Evolutionary conservation across 1,140 invertebrate genomes (phyloP), one percentile per base, ranked within the genome.

Genomic region (Heterodera carotae): DNA sequence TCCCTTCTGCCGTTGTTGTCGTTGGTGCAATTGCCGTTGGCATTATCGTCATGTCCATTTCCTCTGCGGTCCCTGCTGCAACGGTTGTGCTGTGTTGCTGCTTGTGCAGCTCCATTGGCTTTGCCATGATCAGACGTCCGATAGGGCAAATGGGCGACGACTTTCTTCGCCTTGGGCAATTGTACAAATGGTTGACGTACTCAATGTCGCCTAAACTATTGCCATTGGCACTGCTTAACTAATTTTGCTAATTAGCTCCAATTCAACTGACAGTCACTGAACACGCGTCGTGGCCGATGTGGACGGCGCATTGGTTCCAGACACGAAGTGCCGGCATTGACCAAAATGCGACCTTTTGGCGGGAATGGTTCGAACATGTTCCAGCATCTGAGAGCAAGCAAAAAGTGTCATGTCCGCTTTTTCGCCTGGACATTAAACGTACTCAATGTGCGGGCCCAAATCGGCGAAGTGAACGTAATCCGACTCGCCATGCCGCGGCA

Each of bases 131-230:
- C 27, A 67, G 76, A 25, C 83, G 82, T 1, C 81, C 81, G 59
- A 79, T 33, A 15, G 81, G 81, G 62, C 81, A 82, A 29, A 82
- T 82, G 25, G 81, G 81, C 27, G 81, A 82, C 12, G 80, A 53
- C 71, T 83, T 83, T 53, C 81, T 10, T 22, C 78, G 33, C 34
- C 69, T 25, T 3, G 81, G 81, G 59, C 81, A 82, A 60, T 82
- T 82, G 78, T 82, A 81, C 29, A 82, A 48, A 66, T 82, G 81
- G 69, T 82, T 82, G 3, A 82, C 82, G 62, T 84, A 82, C 70
- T 82, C 81, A 43, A 82, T 82, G 68, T 80, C 76, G 25, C 72
- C 72, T 74, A 15, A 56, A 73, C 33, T n/a, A 72, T 27, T 60
- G 22, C 12, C n/a, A 12, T 29, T 33, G 56, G 27, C 27, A 36